phyloP scores from a whole-genome alignment of 2,888 invertebrate species.

The Sturmia bella region DNA sequence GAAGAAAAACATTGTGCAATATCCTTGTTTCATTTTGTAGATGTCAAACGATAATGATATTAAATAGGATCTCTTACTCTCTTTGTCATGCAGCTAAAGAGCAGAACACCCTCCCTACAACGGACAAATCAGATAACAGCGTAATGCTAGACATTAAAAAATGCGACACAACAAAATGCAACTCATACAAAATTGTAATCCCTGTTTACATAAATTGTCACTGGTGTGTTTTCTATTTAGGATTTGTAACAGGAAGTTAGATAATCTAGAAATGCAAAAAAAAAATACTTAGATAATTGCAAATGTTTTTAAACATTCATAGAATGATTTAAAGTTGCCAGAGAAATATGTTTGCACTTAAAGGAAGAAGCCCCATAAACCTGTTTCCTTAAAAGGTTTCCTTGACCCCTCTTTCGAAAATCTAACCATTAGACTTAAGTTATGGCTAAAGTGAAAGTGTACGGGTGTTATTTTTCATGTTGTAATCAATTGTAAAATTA shows the following conservation, averaged over 20 bases:
- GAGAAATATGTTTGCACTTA: not conserved
- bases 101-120: conserved; percentile 34
- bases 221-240: conserved; percentile 44
- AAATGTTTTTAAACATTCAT: conserved; percentile 15
- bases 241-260: conserved; percentile 69
- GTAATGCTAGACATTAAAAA: conserved; percentile 63
- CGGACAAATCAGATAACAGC: conserved; percentile 62
- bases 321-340: conserved; percentile 28
- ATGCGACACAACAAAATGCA: conserved; percentile 24
- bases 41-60: conserved; percentile 47
- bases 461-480: conserved; percentile 53
- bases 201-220: conserved; percentile 11
- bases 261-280: conserved; percentile 44
- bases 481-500: conserved; percentile 65
- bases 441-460: conserved; percentile 69
- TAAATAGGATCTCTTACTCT: conserved; percentile 61
- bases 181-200: conserved; percentile 43
- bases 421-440: conserved; percentile 23
- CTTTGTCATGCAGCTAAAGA: conserved; percentile 48
- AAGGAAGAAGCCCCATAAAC: conserved; percentile 64
- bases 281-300: conserved; percentile 23
- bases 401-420: conserved; percentile 58
- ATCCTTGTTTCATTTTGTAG: conserved; percentile 25
- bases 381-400: conserved; percentile 60
- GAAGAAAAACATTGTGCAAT: conserved; percentile 12